Percentiles rank a stretch among this genome's conserved stretches.
Evolutionary conservation across 2,888 invertebrate genomes (phyloP).

Genomic region (Pristionchus mayeri): DNA sequence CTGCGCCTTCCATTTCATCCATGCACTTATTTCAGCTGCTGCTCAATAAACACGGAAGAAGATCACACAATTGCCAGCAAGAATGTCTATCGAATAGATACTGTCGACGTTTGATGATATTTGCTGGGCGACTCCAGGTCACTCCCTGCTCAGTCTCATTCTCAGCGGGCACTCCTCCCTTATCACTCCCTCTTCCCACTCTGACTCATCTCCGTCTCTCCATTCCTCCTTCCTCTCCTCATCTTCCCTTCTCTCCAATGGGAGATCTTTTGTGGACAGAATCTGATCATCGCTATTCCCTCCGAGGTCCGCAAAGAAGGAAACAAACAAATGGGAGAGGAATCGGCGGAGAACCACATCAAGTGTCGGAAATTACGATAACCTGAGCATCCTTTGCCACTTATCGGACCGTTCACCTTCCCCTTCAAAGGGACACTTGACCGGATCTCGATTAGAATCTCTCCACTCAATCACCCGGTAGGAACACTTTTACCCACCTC

Average conservation of each 20-base stretch:
- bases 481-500: conserved; percentile 27
- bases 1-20: no score
- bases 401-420: not conserved
- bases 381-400: no score
- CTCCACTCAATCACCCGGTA: conserved; percentile 6
- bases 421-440: not conserved
- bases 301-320: no score
- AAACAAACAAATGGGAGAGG: not conserved
- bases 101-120: no score
- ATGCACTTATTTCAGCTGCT: no score
- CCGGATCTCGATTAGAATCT: not conserved
- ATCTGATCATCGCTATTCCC: no score
- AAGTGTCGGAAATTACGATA: not conserved
- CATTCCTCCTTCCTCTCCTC: no score
- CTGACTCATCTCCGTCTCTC: not conserved
- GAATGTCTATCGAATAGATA: no score
- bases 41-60: no score
- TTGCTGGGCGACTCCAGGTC: not conserved
- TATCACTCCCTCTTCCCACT: conserved; percentile 10
- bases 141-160: not conserved
- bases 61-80: no score
- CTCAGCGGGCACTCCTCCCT: not conserved
- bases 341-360: not conserved
- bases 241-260: no score
- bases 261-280: no score